Evolutionary conservation across 2,113 vertebrate species (phyloP).

Genomic region (Sander lucioperca): DNA sequence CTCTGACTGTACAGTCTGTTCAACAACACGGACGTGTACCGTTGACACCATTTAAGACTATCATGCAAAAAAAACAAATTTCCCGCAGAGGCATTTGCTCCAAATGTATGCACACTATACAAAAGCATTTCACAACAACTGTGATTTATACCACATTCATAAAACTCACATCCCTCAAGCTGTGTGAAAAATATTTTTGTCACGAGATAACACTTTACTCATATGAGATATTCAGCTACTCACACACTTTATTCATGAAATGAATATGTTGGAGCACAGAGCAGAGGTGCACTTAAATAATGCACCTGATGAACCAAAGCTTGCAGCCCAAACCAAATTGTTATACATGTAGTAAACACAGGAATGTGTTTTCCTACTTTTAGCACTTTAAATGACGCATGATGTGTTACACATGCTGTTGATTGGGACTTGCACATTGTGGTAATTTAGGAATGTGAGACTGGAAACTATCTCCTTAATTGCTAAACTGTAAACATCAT

Average conservation of each 20-base stretch:
- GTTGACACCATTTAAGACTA: constrained; percentile 20
- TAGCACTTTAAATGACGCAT: constrained; percentile 33
- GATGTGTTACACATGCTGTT: constrained; percentile 31
- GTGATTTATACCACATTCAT: constrained; percentile 10
- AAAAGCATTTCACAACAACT: constrained; percentile 16
- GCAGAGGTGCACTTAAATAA: not conserved
- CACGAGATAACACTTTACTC: constrained; percentile 1
- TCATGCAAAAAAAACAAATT: constrained; percentile 11
- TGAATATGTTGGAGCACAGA: not conserved
- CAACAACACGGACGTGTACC: constrained; percentile 1
- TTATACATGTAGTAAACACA: constrained; percentile 28
- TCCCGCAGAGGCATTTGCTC: constrained; percentile 7
- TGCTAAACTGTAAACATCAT: constrained; percentile 43
- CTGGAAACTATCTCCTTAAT: constrained; percentile 34
- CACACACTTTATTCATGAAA: not conserved
- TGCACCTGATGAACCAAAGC: constrained; percentile 2
- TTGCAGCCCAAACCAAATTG: constrained; percentile 43
- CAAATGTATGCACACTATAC: not conserved
- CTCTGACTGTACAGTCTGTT: constrained; percentile 34
- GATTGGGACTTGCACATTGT: constrained; percentile 39
- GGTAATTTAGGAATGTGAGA: constrained; percentile 49
- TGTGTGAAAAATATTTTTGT: not conserved
- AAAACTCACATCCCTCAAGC: constrained; percentile 7
- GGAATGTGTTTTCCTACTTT: constrained; percentile 62
- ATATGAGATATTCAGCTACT: not conserved